Conservation (phyloP, 2,888 invertebrate genomes). For the Phalangium opilio region DNA sequence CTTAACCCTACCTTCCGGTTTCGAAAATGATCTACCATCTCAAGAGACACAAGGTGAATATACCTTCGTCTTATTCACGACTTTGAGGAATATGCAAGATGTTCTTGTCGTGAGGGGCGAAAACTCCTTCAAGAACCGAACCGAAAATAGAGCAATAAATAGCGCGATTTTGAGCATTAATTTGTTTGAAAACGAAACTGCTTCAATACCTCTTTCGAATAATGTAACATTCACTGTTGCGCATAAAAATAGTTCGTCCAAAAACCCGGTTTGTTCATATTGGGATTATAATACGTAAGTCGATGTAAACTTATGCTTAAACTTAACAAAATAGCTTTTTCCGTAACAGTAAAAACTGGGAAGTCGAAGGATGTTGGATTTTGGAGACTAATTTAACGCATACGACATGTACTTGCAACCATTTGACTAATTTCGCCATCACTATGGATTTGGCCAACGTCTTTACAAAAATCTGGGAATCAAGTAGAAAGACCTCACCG, state of each 20-base stretch:
- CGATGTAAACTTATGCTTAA: background rate
- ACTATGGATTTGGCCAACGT: conserved; percentile 62
- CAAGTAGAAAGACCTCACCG: conserved; percentile 3
- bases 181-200: too few relatives aligned
- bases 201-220: too few relatives aligned
- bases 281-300: conserved; percentile 9
- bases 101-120: too few relatives aligned
- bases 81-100: too few relatives aligned
- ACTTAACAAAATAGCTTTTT: background rate
- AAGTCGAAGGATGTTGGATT: conserved; percentile 70
- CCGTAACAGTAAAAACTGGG: conserved; percentile 56
- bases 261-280: conserved; percentile 9
- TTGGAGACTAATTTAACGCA: conserved; percentile 63
- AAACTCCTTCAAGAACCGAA: too few relatives aligned
- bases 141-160: too few relatives aligned
- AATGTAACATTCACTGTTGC: conserved; percentile 6
- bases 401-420: conserved; percentile 73
- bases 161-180: too few relatives aligned
- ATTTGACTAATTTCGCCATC: conserved; percentile 81
- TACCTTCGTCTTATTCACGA: too few relatives aligned
- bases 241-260: conserved; percentile 6
- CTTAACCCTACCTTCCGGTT: too few relatives aligned
- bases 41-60: too few relatives aligned
- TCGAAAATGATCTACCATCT: too few relatives aligned
- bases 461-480: background rate